Evolutionary conservation across 2,113 vertebrate species (phyloP), one percentile per base, ranked within the genome.

Genomic region (Alaudala cheleensis): DNA sequence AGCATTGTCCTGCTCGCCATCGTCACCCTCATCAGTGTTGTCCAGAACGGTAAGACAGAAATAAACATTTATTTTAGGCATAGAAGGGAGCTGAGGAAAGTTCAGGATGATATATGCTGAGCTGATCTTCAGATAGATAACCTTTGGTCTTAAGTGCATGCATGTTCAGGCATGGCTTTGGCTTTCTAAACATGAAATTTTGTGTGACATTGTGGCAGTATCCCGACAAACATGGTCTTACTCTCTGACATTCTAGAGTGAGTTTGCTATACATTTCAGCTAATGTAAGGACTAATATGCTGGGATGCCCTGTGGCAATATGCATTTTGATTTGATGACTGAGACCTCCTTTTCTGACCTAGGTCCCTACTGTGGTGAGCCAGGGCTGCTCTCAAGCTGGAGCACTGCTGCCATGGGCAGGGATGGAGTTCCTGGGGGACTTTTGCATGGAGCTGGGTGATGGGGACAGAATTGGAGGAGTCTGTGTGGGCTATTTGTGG

Each of bases 1-100:
- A 97, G 98, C 25, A 74, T 99, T 39, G 98, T 99, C 88, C 98
- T 99, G 26, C 90, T 99, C 29, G 98, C 97, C 89, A 97, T 99
- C 0, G 97, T 99, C 93, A 99, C 99, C 23, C 97, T 99, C 67
- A 88, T 99, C 96, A 99, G 99, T 3, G 98, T 98, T 8, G 70
- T 99, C 71, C 99, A 99, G 96, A 99, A 99, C 0, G 98, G 99
- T 99, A 97, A 98, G 98, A n/a, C 40, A 57, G 72, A 88, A 74
- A n/a, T 17, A 18, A 56, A 4, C 17, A 15, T 70, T 82, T 57
- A 5, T 18, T 70, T 58, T 16, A 11, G 53, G 77, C n/a, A 11
- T 56, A n/a, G 44, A 58, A 62, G 28, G 61, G 19, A 64, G 19
- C 33, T 64, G 66, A 26, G 33, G 42, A 50, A 62, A 57, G 19